These are phyloP conservation scores for Pachyrhynchus sulphureomaculatus DNA, from an alignment of 1,140 invertebrate species.

Conservation along the genomic window DNA sequence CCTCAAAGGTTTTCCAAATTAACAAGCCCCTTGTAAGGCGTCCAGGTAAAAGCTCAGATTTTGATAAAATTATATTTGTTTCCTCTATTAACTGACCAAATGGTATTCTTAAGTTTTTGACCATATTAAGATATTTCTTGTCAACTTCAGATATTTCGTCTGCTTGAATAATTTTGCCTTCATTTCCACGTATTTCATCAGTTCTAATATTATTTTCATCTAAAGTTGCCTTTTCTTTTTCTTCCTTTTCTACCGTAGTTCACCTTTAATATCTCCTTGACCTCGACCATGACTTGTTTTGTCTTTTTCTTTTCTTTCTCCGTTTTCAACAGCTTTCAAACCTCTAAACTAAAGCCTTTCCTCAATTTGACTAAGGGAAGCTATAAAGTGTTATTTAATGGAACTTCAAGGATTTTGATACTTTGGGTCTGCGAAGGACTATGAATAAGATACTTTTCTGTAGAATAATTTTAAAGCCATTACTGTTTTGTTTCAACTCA, in stretches of 20 bases:
- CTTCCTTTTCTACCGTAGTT: background rate
- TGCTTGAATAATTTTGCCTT: too few species aligned
- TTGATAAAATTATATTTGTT: conserved; percentile 6
- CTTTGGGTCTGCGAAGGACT: background rate
- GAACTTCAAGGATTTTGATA: too few species aligned
- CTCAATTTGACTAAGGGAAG: background rate
- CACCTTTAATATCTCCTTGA: background rate
- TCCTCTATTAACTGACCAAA: conserved; percentile 15
- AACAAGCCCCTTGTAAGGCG: background rate
- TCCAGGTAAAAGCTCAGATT: conserved; percentile 1
- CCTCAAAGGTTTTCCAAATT: conserved; percentile 9
- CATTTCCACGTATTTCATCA: too few species aligned
- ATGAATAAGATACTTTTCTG: background rate
- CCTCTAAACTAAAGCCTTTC: background rate
- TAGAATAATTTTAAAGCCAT: background rate
- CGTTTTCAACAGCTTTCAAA: too few species aligned
- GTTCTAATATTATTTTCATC: too few species aligned
- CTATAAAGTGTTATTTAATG: background rate
- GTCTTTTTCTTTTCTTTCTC: background rate
- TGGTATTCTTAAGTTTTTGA: conserved; percentile 9
- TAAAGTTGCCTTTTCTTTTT: too few species aligned
- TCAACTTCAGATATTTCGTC: background rate
- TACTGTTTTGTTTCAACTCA: conserved; percentile 8
- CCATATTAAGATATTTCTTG: conserved; percentile 12
- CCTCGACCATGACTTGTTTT: background rate